These are phyloP conservation scores for Drosophila hawaiiensis DNA, from an alignment of 2,888 invertebrate species.

Conservation along the genomic window DNA sequence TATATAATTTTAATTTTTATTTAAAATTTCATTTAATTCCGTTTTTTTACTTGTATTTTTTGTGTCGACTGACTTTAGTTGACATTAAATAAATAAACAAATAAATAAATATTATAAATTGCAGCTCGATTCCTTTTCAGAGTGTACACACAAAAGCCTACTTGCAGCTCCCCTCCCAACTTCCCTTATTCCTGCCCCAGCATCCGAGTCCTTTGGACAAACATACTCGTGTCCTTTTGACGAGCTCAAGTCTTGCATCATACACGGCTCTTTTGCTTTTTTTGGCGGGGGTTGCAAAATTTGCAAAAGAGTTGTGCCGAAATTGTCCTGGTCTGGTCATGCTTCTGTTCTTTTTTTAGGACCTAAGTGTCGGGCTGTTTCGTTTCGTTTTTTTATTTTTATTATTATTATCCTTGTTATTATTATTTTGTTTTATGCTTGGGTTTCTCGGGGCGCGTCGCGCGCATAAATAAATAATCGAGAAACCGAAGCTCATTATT, in stretches of 20 bases:
- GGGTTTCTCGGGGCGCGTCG: not conserved
- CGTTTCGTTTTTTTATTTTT: conserved; percentile 21
- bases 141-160: too few relatives aligned
- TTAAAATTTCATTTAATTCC: too few relatives aligned
- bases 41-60: too few relatives aligned
- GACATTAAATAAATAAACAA: too few relatives aligned
- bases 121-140: not conserved
- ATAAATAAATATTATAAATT: not conserved
- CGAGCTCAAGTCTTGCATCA: conserved; percentile 34
- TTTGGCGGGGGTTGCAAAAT: conserved; percentile 32
- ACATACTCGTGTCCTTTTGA: conserved; percentile 24
- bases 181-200: not conserved
- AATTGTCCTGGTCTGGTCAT: not conserved
- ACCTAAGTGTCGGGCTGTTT: conserved; percentile 38
- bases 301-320: conserved; percentile 30
- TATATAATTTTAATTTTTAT: too few relatives aligned
- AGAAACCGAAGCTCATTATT: not conserved
- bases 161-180: not conserved
- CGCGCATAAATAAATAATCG: conserved; percentile 14
- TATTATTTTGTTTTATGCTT: conserved; percentile 19
- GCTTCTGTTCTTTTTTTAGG: conserved; percentile 40
- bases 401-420: conserved; percentile 31
- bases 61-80: too few relatives aligned
- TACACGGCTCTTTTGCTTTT: conserved; percentile 1
- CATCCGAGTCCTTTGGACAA: not conserved